Evolutionary conservation across 2,888 invertebrate genomes (phyloP).

Genomic region (Macrophya alboannulata): DNA sequence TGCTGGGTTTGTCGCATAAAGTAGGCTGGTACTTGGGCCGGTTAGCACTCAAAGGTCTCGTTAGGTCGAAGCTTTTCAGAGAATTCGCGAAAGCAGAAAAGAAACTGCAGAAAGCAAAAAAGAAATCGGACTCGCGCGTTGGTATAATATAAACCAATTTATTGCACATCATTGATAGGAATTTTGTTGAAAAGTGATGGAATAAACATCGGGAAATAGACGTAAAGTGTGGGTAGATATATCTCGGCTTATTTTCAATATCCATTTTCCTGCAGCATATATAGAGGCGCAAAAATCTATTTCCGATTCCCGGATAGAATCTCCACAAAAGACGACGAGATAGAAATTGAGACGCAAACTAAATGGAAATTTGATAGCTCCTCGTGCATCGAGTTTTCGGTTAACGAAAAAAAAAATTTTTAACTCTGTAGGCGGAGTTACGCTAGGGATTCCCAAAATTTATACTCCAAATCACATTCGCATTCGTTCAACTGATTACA

Average conservation of each 20-base stretch:
- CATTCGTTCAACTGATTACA: neutral
- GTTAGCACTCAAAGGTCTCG: neutral
- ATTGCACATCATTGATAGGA: neutral
- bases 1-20: neutral
- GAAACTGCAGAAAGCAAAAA: neutral
- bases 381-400: constrained; percentile 27
- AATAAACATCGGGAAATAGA: constrained; percentile 14
- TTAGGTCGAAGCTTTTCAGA: neutral
- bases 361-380: constrained; percentile 43
- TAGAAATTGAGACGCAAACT: constrained; percentile 5
- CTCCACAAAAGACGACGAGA: constrained; percentile 37
- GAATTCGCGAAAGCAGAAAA: neutral
- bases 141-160: neutral
- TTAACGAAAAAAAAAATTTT: neutral
- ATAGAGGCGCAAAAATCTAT: constrained; percentile 41
- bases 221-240: neutral
- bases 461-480: neutral
- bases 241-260: constrained; percentile 16
- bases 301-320: neutral
- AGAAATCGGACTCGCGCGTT: neutral
- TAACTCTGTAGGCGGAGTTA: neutral
- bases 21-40: neutral
- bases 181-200: neutral
- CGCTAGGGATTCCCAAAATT: neutral
- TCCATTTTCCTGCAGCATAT: neutral